Conservation (phyloP, 2,888 invertebrate genomes). For the Drosophila trichaetosa region DNA sequence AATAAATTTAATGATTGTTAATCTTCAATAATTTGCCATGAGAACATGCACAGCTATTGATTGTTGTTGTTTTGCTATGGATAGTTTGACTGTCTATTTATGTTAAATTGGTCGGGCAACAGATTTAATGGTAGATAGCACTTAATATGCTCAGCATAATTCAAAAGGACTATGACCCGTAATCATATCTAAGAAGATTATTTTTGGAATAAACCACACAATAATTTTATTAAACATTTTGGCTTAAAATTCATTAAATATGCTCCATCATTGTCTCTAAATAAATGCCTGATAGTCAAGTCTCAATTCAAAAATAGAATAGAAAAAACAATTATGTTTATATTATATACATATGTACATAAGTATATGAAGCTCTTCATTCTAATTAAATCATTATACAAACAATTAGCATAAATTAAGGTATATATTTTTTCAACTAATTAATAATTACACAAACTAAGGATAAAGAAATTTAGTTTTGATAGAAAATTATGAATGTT, state of each 20-base stretch:
- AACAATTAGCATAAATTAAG: not conserved
- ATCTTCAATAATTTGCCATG: slow-evolving; percentile 80
- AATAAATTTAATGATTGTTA: slow-evolving; percentile 80
- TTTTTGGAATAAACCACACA: not conserved
- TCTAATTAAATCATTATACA: not conserved
- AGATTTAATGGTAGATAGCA: not conserved
- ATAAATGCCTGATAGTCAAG: not conserved
- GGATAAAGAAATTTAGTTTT: not conserved
- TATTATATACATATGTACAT: too few relatives aligned
- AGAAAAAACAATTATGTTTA: not conserved
- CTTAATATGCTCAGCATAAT: not conserved
- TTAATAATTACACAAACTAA: not conserved
- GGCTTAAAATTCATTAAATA: not conserved
- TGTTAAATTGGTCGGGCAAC: slow-evolving; percentile 3
- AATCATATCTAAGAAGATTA: not conserved
- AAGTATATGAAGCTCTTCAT: not conserved
- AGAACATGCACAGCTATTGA: slow-evolving; percentile 67
- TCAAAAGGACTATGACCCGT: not conserved
- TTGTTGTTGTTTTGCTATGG: slow-evolving; percentile 56
- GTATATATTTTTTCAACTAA: not conserved
- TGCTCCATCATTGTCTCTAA: not conserved
- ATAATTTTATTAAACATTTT: not conserved
- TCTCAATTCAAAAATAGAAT: not conserved
- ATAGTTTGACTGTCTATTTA: slow-evolving; percentile 57
- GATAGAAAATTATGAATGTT: not conserved